These are phyloP conservation scores for Oenanthe melanoleuca DNA, from an alignment of 2,113 vertebrate genomes.

Conservation along the genomic window DNA sequence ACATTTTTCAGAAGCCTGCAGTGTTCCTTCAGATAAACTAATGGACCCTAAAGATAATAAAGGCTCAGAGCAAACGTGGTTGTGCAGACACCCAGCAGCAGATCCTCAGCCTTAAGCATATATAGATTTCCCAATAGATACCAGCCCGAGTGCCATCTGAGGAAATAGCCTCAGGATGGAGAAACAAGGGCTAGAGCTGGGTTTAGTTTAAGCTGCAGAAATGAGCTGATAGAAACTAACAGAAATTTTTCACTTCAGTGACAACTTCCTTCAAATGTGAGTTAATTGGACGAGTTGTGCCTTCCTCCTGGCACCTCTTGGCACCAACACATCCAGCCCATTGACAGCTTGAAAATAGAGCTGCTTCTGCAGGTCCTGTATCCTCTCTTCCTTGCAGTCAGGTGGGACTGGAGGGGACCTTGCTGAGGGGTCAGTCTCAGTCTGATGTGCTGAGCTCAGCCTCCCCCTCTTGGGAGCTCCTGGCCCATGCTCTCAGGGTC, in stretches of 20 bases:
- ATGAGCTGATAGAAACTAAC: conserved; percentile 28
- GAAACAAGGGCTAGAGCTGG: neutral
- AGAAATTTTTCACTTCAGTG: neutral
- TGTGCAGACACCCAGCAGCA: neutral
- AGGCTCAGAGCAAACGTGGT: neutral
- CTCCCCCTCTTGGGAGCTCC: neutral
- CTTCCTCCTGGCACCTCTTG: neutral
- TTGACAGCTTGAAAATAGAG: neutral
- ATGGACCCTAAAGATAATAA: neutral
- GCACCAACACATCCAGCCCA: neutral
- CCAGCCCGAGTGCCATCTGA: neutral
- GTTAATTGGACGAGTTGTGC: neutral
- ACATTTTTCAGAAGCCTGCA: neutral
- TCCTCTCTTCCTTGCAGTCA: neutral
- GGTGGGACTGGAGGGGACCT: neutral
- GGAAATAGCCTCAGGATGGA: neutral
- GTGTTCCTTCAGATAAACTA: neutral
- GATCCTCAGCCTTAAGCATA: neutral
- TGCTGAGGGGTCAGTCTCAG: neutral
- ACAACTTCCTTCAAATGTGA: neutral
- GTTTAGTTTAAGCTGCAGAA: conserved; percentile 15
- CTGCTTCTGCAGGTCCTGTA: neutral
- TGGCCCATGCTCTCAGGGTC: neutral
- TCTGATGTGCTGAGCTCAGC: rapidly evolving
- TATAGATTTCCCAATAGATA: neutral